Percentiles rank a stretch among this genome's conserved stretches.
phyloP scores from a whole-genome alignment of 2,797 vertebrate genomes.

The Pachyuromys duprasi region DNA sequence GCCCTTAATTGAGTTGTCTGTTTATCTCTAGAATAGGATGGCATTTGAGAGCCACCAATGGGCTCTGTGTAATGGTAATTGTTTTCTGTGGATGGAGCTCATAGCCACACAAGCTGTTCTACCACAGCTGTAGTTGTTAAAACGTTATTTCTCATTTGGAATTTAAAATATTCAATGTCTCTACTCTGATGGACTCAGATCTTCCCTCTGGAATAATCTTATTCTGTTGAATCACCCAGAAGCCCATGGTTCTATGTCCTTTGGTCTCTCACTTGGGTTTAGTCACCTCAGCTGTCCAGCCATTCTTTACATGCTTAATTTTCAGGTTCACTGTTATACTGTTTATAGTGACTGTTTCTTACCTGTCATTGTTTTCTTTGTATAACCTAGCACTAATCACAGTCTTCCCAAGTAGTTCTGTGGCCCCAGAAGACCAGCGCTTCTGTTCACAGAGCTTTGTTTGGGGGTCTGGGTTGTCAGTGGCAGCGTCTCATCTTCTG shows the following conservation, averaged over 20 bases:
- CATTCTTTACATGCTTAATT: conserved; percentile 30
- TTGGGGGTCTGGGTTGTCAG: background rate
- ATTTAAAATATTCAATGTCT: conserved; percentile 42
- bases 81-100: background rate
- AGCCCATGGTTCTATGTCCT: background rate
- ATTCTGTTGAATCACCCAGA: background rate
- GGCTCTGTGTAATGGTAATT: background rate
- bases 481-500: background rate
- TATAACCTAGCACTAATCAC: background rate
- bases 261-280: background rate
- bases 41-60: background rate
- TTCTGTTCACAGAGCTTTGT: background rate
- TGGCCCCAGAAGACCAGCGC: background rate
- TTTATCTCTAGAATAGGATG: background rate
- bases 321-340: conserved; percentile 38
- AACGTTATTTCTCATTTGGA: conserved; percentile 45
- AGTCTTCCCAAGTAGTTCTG: background rate
- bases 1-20: background rate
- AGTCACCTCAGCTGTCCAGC: background rate
- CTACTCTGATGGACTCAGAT: background rate
- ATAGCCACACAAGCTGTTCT: background rate
- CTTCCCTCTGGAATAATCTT: background rate
- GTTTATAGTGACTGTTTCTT: background rate
- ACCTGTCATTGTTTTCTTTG: background rate
- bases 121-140: background rate